Evolutionary conservation across 2,113 vertebrate genomes (phyloP), one percentile per base, ranked within the genome.

Genomic region (Theropithecus gelada): DNA sequence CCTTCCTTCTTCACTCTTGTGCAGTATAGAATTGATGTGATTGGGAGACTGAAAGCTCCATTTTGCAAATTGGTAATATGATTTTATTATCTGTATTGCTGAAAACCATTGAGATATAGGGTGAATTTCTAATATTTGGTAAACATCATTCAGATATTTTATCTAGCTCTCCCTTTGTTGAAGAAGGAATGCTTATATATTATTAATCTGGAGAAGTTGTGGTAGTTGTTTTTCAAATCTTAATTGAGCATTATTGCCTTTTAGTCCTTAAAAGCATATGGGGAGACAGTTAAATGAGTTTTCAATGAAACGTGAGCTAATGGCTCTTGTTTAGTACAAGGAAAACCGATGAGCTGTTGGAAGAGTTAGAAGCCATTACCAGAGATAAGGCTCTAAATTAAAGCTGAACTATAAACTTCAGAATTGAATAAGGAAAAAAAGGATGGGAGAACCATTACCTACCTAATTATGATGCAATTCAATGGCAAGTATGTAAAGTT

Each of bases 371-470:
- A 95, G n/a, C 32, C 50, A 84, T 95, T 80, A 43, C 18, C 14
- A 94, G 43, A 93, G 73, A 80, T 55, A 85, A 91, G 79, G 6
- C 90, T 95, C 35, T 97, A 85, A 96, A 92, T 96, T 84, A 93
- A 91, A 88, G 84, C 35, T 94, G 84, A 96, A 89, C 38, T 81
- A 50, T 95, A 73, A 68, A 94, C 78, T 95, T 97, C 79, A 94
- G 48, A 97, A 94, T 50, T n/a, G 18, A 93, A 48, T 76, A 83
- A 90, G 64, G 30, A 40, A 76, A 94, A 95, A 43, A 22, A 9
- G 4, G 14, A 10, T 5, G 23, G 16, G 61, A 1, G 14, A 75
- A 50, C 30, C 22, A 61, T 88, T 73, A 78, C 27, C n/a, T 92
- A 84, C 23, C 40, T 93, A 84, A 90, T 90, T 79, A 68, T 79